Base-by-base conservation (phyloP, 2,797 vertebrate species). In the Centropyge bicolor region DNA sequence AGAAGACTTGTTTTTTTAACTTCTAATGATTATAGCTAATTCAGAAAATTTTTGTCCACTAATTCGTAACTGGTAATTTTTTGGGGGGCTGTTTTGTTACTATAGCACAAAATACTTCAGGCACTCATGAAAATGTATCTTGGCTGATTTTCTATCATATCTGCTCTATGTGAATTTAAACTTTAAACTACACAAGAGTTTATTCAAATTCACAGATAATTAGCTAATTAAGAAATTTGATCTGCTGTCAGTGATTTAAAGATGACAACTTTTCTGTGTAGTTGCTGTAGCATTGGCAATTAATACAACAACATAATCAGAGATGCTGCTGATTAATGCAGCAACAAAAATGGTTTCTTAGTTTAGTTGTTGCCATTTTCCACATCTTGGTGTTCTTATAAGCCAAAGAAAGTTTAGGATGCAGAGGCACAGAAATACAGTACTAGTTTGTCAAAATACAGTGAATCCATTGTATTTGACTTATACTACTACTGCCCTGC, bases 341-440 rank as follows among this genome's bases (percentile, higher is more conserved):
- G 19, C 20, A 63, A 31, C 24, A 64, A 65, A 63, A 12, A 35
- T 3, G 0, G 3, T 64, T 57, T 77, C 8, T 17, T 31, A 1
- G 1, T 11, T 70, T 9, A 5, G 16, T 3, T 24, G 20, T 13
- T 61, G 24, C 43, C 35, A 49, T 24, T 51, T 48, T 62, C 4
- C 6, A 38, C 3, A 6, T 14, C 12, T 4, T 52, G 1, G 24
- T 56, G 57, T 64, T 78, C 55, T 54, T 14, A 27, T 4, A 43
- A 66, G 74, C 62, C 80, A 82, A 87, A 84, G 66, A 27, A 59
- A 71, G 19, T 35, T 1, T 60, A 54, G 14, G 24, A 35, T 41
- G 35, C 59, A 67, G 38, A 51, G 3, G 22, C 36, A 43, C 36
- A 36, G 20, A 43, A 19, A 9, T 17, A 17, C 7, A 20, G 38